Evolutionary conservation across 64 coral and sea anemone genomes (phyloP).

Genomic region (Platygyra sinensis): DNA sequence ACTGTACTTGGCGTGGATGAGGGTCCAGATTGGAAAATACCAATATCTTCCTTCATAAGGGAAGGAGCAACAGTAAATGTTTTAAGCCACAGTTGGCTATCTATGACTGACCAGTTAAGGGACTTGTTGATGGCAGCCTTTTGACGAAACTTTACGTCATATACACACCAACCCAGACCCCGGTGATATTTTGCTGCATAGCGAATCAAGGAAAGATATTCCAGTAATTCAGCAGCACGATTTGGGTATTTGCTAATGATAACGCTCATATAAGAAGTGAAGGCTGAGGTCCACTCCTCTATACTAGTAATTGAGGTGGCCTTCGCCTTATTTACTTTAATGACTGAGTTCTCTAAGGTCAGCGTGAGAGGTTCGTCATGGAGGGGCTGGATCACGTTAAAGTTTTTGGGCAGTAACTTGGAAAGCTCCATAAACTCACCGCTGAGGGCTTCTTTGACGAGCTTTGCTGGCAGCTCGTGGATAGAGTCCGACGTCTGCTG

Average conservation of each 20-base stretch:
- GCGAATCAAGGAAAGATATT: conserved; percentile 44
- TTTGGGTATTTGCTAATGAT: background rate
- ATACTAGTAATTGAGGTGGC: no score
- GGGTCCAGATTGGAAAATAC: conserved; percentile 30
- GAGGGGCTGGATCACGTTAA: no score
- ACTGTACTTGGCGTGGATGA: background rate
- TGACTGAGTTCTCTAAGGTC: no score
- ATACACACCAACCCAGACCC: conserved; percentile 47
- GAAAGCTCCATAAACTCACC: no score
- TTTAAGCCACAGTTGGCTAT: conserved; percentile 46
- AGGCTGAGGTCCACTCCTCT: background rate
- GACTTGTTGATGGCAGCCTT: conserved; percentile 18
- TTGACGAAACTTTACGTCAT: conserved; percentile 28
- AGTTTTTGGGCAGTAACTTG: no score
- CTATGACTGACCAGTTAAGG: conserved; percentile 12
- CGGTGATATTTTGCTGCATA: conserved; percentile 32
- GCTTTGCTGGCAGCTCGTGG: no score
- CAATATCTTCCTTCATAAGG: conserved; percentile 11
- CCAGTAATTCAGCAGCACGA: background rate
- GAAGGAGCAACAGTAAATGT: conserved; percentile 48
- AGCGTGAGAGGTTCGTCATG: no score
- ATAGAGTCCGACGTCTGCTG: no score
- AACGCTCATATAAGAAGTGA: conserved; percentile 19
- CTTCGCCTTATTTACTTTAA: no score
- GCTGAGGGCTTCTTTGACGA: no score